Base-by-base conservation (phyloP, 2,888 invertebrate species). In the Zygaena filipendulae region DNA sequence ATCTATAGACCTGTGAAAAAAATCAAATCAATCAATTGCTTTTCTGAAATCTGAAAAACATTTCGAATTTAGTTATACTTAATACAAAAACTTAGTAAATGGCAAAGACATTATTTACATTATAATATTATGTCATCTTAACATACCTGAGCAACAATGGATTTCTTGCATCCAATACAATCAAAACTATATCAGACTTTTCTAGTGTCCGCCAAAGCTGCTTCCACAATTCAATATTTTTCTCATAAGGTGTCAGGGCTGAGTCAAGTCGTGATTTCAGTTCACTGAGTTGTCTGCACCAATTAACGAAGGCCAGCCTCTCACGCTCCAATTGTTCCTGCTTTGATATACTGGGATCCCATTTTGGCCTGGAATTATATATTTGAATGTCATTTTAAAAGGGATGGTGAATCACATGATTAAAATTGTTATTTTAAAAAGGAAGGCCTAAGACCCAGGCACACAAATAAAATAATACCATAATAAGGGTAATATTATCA, bases 201-300 rank as follows among this genome's bases (percentile, higher is more conserved):
- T 99, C 99, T n/a, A 99, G 86, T 0, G 99, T 98, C 45, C 98
- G 84, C 99, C 99, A 99, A 16, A 99, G 63, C 60, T 99, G 99
- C 25, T 97, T 85, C 99, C 99, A 99, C 47, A 99, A 92, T 59
- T 99, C 97, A 11, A 98, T 64, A 70, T 99, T 99, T 52, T 95
- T 91, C 56, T 99, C 99, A 68, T 95, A 99, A 0, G 99, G 99
- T 0, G 99, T 99, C 39, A 99, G 69, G 0, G 92, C 81, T 2
- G 97, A 80, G 0, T 87, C 88, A 23, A 95, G 87, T 9, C 86
- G 82, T 42, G 92, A 90, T 61, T 81, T 92, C 9, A 95, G 58
- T 13, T 85, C 60, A 3, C 95, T 90, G 29, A 99, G 75, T 30
- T 87, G 82, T 26, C 94, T 83, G 38, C 97, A 82, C 99, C 99